Evolutionary conservation across 1,140 invertebrate genomes (phyloP), one percentile per base, ranked within the genome.

Genomic region (Bombus vancouverensis): DNA sequence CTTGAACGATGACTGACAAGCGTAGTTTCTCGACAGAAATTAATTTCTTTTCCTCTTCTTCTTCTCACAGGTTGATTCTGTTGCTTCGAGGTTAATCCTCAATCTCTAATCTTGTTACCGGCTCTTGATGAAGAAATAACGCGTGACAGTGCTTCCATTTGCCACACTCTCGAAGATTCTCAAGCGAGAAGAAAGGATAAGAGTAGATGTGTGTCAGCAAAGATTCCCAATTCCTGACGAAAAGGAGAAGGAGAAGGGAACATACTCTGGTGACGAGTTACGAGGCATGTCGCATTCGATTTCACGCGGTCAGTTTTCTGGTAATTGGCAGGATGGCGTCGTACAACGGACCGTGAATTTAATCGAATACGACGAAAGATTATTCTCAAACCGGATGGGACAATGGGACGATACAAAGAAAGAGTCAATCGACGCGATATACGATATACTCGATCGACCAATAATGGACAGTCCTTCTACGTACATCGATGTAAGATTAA

Each of bases 211-310:
- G 59, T 42, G 74, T 78, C 82, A 85, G 57, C 70, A 44, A 53
- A 57, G 70, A 85, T 81, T 85, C 71, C 78, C 44, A 39, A 81
- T 81, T 85, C 66, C 44, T 68, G 71, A 65, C 39, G 32, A 81
- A 71, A 80, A 80, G n/a, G 57, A 42, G 62, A 37, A 25, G 34
- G 25, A 71, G 25, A 22, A n/a, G 71, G 25, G 62, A 44, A 5
- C n/a, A 65, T 39, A 47, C 39, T 25, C 53, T 25, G 37, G 13
- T 22, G 73, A 53, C 8, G 42, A n/a, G 57, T 73, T 81, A 85
- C 83, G 83, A 81, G 78, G 53, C 83, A 73, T 81, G 70, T 85
- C 83, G 83, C 78, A 81, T 85, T 81, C 70, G 71, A 85, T 85
- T 85, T 85, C 83, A 85, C 59, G 70, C 83, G 70, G 77, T 85